Percentiles rank a stretch among this genome's conserved stretches.
These are phyloP conservation scores for Ctenomys sociabilis DNA, from an alignment of 2,113 vertebrate species.

Conservation along the genomic window DNA sequence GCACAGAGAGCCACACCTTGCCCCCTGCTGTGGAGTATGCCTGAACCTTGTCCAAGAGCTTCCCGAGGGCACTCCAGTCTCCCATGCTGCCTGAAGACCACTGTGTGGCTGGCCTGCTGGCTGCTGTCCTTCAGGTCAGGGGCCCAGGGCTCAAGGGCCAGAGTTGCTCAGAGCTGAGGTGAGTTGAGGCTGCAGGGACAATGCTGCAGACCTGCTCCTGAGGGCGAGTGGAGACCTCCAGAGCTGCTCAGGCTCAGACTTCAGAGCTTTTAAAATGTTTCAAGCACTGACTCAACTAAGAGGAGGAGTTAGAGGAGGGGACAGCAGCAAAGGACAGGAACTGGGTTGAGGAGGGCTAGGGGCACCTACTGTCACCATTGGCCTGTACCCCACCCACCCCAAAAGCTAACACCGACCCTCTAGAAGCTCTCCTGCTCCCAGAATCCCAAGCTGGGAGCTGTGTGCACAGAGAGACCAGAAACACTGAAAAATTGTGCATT, in stretches of 20 bases:
- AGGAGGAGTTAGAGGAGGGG: slow-evolving; percentile 78
- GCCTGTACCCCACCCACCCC: background rate
- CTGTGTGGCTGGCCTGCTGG: background rate
- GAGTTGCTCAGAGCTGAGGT: no score
- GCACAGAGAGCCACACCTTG: slow-evolving; percentile 98
- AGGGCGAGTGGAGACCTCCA: slow-evolving; percentile 87
- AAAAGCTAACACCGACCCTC: background rate
- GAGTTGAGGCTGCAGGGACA: slow-evolving; percentile 64
- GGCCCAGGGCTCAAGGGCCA: no score
- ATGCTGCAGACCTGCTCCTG: slow-evolving; percentile 84
- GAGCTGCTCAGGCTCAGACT: slow-evolving; percentile 85
- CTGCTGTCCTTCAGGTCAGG: background rate
- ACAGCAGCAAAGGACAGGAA: background rate
- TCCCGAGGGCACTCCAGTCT: slow-evolving; percentile 98
- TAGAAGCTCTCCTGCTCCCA: background rate
- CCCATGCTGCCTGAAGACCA: slow-evolving; percentile 91
- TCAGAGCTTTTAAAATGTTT: slow-evolving; percentile 90
- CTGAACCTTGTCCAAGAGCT: slow-evolving; percentile 98
- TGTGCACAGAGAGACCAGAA: background rate
- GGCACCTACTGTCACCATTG: no score
- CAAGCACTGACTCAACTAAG: slow-evolving; percentile 83
- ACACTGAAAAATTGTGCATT: background rate
- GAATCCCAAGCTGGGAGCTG: background rate
- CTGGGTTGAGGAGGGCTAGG: background rate
- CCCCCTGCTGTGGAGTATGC: slow-evolving; percentile 98